Conservation (phyloP, 1,140 invertebrate genomes). For the Euwallacea similis region DNA sequence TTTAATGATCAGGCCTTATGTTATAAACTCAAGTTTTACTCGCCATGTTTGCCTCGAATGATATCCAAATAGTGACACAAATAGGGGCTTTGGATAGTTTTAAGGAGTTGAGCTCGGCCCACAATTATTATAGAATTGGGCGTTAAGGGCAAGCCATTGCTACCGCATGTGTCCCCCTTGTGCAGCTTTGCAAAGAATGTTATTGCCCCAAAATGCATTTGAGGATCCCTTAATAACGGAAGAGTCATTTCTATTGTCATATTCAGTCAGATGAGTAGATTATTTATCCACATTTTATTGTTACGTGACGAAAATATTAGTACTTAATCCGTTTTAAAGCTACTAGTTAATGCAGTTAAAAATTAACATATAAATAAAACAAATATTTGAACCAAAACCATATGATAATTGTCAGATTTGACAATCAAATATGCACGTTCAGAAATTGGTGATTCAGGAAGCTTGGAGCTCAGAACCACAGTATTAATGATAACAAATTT, state of each 20-base stretch:
- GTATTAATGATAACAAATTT: too few relatives aligned
- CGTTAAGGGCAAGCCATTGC: conserved; percentile 92
- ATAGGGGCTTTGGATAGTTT: conserved; percentile 77
- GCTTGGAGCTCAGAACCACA: too few relatives aligned
- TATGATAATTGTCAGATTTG: too few relatives aligned
- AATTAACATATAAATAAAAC: too few relatives aligned
- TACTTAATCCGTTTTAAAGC: too few relatives aligned
- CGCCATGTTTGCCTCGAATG: conserved; percentile 92
- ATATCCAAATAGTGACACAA: conserved; percentile 90
- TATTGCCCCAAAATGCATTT: conserved; percentile 72
- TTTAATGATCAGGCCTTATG: neutral
- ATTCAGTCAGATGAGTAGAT: too few relatives aligned
- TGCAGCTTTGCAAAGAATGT: conserved; percentile 91
- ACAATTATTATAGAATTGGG: conserved; percentile 95
- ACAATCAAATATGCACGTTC: too few relatives aligned
- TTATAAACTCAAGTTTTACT: conserved; percentile 31
- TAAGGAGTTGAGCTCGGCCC: conserved; percentile 83
- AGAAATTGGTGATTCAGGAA: too few relatives aligned
- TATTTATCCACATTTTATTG: too few relatives aligned
- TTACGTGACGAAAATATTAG: too few relatives aligned
- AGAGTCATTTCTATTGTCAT: conserved; percentile 35
- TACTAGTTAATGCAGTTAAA: too few relatives aligned
- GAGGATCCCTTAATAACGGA: conserved; percentile 41
- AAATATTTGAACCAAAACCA: too few relatives aligned
- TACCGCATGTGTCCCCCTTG: conserved; percentile 89